Conservation (phyloP, 1,140 invertebrate genomes). For the Colletes latitarsis region DNA sequence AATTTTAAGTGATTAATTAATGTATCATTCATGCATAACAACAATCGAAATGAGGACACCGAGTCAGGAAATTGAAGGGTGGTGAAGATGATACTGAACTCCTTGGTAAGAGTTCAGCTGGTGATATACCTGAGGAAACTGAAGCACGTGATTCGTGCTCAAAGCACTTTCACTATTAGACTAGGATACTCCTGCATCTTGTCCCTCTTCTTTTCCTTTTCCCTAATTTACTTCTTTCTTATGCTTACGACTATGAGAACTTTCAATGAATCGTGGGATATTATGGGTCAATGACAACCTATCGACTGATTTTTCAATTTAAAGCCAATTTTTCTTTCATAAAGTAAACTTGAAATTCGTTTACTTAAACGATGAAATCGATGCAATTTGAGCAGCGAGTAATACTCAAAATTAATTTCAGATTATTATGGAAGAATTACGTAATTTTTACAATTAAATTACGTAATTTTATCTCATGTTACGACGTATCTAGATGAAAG, state of each 20-base stretch:
- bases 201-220: constrained; percentile 19
- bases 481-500: no score
- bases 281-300: background rate
- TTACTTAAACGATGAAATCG: background rate
- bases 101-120: constrained; percentile 60
- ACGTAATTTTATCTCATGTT: no score
- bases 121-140: constrained; percentile 74
- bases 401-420: no score
- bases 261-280: background rate
- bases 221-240: constrained; percentile 18
- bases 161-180: constrained; percentile 73
- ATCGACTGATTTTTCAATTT: background rate
- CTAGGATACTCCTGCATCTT: constrained; percentile 29
- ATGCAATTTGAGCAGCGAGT: no score
- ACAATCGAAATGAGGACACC: background rate
- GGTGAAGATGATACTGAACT: constrained; percentile 76
- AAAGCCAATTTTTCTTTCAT: background rate
- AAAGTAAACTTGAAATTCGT: constrained; percentile 32
- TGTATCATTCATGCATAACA: background rate
- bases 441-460: no score
- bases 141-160: constrained; percentile 71
- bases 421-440: no score
- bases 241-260: constrained; percentile 19
- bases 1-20: background rate
- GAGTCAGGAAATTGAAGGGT: constrained; percentile 62